Base-by-base conservation (phyloP, 2,113 vertebrate species). In the Salvator merianae region DNA sequence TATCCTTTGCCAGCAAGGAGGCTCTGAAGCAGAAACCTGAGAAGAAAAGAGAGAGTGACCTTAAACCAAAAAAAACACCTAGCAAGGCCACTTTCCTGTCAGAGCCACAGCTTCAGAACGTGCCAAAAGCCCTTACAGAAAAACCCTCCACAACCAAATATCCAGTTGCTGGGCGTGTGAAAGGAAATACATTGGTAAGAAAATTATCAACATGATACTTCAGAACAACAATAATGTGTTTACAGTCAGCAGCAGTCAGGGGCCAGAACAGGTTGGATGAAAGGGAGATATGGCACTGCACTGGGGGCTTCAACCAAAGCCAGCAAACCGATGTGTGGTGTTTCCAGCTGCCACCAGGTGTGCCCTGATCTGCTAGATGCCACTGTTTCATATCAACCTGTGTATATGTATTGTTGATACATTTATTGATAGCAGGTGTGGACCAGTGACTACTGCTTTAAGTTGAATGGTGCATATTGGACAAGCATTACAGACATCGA, bases 131-230 rank as follows among this genome's bases (percentile, higher is more conserved):
- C 30, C 73, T 89, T 59, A 40, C 71, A 74, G 85, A 87, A 89
- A 91, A 88, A 55, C 88, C 79, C n/a, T 47, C 24, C 8, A 16
- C 77, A 40, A 87, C 32, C 63, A 66, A 79, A 7, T 65, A 91
- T 78, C 85, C 78, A 72, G 40, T 81, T 91, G 87, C 92, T 9
- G 92, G 83, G 20, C 53, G 38, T 73, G 77, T 89, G 73, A 91
- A 94, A 87, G 86, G 18, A 91, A 91, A 91, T 77, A 66, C 79
- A 62, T 89, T 84, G 66, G 90, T 93, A 94, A 90, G 70, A 65
- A 87, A 89, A 53, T 90, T 84, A 83, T 81, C 53, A 59, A 66
- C 32, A 84, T 88, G 62, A 50, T 79, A 47, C 9, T 4, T 91
- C 47, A 50, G 38, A 62, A 80, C 85, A 73, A 32, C 62, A 90